Percentiles rank a stretch among this genome's conserved stretches.
phyloP scores from a whole-genome alignment of 2,113 vertebrate genomes.

The Aptenodytes patagonicus region DNA sequence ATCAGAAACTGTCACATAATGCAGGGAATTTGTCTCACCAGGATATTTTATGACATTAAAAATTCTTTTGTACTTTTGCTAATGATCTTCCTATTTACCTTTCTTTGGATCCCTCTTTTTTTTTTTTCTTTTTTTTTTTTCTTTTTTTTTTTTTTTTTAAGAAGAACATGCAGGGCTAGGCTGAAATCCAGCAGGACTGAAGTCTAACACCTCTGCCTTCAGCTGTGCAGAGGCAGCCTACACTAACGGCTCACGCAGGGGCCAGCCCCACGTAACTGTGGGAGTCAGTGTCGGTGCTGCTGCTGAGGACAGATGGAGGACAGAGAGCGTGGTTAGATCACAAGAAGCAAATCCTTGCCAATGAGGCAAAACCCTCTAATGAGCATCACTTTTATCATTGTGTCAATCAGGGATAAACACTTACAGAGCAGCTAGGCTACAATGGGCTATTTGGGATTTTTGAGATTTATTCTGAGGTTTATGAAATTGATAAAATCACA shows the following conservation, averaged over 20 bases:
- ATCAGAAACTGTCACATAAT: not conserved
- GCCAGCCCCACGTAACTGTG: not conserved
- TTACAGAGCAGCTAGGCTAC: not conserved
- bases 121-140: no score
- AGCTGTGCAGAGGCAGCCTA: not conserved
- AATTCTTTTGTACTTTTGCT: not conserved
- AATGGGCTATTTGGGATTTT: not conserved
- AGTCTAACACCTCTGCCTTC: not conserved
- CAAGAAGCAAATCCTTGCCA: not conserved
- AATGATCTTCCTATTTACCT: not conserved
- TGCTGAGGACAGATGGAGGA: not conserved
- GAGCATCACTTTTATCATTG: not conserved
- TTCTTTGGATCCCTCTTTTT: not conserved
- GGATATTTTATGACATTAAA: not conserved
- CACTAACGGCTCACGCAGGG: not conserved
- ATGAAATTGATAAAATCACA: not conserved
- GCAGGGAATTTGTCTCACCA: not conserved
- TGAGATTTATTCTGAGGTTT: constrained; percentile 7
- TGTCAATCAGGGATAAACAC: not conserved
- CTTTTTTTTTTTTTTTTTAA: not conserved
- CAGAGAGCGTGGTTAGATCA: not conserved
- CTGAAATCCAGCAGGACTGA: not conserved
- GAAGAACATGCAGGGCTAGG: not conserved
- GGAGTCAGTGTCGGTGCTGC: not conserved
- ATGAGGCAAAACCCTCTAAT: not conserved